phyloP scores from a whole-genome alignment of 1,140 invertebrate genomes.

The Penaeus vannamei region DNA sequence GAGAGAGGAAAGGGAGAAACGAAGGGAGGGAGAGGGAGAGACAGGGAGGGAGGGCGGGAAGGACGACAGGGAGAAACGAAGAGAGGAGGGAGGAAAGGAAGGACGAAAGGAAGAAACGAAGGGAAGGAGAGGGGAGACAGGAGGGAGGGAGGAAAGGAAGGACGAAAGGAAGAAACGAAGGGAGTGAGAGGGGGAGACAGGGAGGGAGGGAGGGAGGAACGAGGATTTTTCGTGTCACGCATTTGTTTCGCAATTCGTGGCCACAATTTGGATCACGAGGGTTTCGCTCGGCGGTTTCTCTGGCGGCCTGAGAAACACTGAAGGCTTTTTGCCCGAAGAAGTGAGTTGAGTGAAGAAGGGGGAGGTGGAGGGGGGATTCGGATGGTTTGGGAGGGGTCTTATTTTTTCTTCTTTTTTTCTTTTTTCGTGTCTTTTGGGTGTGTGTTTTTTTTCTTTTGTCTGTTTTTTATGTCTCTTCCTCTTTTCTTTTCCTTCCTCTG shows the following conservation, averaged over 20 bases:
- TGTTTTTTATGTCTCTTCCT: too few species aligned
- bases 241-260: constrained; percentile 30
- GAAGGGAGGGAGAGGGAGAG: neutral
- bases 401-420: too few species aligned
- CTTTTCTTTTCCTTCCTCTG: too few species aligned
- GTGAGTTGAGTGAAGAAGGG: too few species aligned
- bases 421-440: too few species aligned
- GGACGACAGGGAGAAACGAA: neutral
- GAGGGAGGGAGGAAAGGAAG: neutral
- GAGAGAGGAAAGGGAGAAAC: neutral
- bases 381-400: too few species aligned
- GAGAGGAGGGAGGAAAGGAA: neutral
- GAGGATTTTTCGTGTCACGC: constrained; percentile 39
- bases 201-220: neutral
- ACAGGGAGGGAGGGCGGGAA: neutral
- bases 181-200: neutral
- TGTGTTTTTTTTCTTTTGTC: too few species aligned
- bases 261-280: constrained; percentile 24
- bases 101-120: neutral
- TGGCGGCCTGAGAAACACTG: constrained; percentile 43
- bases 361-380: too few species aligned
- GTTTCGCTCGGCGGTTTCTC: constrained; percentile 31
- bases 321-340: constrained; percentile 12
- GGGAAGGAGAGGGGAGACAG: neutral
- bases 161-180: too few species aligned